A percentile compares a stretch with the other conserved stretches of the same genome.
phyloP scores from a whole-genome alignment of 2,113 vertebrate species.

The Excalfactoria chinensis region DNA sequence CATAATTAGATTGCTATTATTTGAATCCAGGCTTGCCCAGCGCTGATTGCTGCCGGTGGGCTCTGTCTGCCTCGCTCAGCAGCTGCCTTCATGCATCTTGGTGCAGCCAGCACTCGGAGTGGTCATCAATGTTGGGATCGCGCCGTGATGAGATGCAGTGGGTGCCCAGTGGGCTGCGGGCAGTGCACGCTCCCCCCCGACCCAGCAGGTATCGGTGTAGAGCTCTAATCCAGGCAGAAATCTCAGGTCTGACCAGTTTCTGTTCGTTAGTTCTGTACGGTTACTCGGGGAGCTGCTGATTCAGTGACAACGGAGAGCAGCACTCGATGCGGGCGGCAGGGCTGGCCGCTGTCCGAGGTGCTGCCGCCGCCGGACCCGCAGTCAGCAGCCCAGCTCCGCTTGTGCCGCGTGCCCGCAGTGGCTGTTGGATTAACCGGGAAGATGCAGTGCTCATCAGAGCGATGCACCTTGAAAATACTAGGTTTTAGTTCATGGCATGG shows the following conservation, averaged over 20 bases:
- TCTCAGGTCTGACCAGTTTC: neutral
- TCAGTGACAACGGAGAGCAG: neutral
- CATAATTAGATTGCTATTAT: neutral
- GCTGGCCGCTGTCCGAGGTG: neutral
- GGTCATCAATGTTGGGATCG: neutral
- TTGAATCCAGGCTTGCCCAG: fast-evolving
- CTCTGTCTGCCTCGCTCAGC: too few relatives aligned
- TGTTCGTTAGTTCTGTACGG: neutral
- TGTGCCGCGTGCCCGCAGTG: too few relatives aligned
- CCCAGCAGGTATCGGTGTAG: fast-evolving
- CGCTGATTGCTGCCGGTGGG: fast-evolving
- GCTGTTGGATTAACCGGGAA: neutral
- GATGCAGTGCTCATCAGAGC: neutral
- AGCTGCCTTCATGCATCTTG: neutral
- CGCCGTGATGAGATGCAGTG: too few relatives aligned
- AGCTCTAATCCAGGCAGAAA: neutral
- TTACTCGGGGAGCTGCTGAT: neutral
- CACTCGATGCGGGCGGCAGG: neutral
- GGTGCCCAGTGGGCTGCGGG: fast-evolving
- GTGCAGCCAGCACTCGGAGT: neutral
- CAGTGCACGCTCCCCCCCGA: neutral
- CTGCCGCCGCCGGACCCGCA: neutral
- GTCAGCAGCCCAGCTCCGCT: too few relatives aligned
- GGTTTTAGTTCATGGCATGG: neutral
- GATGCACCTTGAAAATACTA: neutral